Evolutionary conservation across 2,113 vertebrate species (phyloP).

Genomic region (Ameiurus melas): DNA sequence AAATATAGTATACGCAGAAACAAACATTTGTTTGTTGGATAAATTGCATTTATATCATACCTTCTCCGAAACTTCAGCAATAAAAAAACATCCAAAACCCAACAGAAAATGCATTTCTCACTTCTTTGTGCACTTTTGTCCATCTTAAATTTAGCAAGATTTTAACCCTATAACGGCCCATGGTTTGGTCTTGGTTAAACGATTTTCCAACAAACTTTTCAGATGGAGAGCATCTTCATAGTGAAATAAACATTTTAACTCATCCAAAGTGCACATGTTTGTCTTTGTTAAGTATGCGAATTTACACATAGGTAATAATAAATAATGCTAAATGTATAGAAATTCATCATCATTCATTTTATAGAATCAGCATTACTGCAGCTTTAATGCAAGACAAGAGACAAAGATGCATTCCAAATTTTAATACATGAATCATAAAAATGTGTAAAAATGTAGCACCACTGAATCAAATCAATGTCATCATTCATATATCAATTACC

Average conservation of each 20-base stretch:
- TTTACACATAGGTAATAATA: background rate
- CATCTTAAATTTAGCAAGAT: background rate
- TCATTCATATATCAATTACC: background rate
- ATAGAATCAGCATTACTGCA: background rate
- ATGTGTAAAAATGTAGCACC: slow-evolving; percentile 9
- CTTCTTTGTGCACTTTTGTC: background rate
- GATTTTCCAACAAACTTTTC: background rate
- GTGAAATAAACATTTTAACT: background rate
- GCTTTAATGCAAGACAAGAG: background rate
- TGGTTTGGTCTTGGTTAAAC: background rate
- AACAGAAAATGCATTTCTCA: background rate
- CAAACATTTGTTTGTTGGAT: background rate
- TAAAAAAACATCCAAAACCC: background rate
- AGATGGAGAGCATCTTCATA: background rate
- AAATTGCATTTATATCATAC: background rate
- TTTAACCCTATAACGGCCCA: background rate
- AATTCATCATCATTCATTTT: background rate
- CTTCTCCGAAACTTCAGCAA: background rate
- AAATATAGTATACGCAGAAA: background rate
- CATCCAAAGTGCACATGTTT: background rate
- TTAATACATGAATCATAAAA: background rate
- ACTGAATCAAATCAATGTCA: background rate
- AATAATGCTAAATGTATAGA: background rate
- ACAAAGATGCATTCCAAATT: background rate
- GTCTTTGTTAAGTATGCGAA: background rate